Evolutionary conservation across 1,140 invertebrate species (phyloP), one percentile per base, ranked within the genome.

Genomic region (Neelides sp.): DNA sequence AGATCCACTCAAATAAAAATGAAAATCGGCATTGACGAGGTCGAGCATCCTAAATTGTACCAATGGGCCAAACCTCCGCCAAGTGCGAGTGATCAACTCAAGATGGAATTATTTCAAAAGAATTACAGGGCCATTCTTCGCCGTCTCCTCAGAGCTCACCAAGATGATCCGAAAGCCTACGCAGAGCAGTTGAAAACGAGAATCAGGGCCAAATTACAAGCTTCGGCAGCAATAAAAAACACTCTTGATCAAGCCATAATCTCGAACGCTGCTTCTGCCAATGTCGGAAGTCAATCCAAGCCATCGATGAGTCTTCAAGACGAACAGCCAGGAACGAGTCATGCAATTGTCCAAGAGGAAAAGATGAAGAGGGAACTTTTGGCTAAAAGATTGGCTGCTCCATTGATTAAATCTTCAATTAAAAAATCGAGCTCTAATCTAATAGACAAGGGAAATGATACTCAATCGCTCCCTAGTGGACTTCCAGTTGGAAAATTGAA

Each of bases 1-100:
- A 78, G 83, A 53, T 80, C 79, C 32, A 64, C 85, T 35, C 64
- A 75, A 30, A 75, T 84, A 2, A 87, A 88, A 66, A 75, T 83
- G 13, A 77, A 82, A 60, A 82, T 88, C 36, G 82, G 82, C 13
- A 74, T 78, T n/a, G 40, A 27, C 4, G 23, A 54, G 4, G 30
- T 46, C 2, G 54, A 56, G 10, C 45, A 56, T 39, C 48, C 51
- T 13, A 55, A 59, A 43, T 28, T 57, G 1, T 53, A 56, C 34
- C 42, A 53, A 30, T 57, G 55, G 58, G 32, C 45, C 19, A 43
- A 37, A 22, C 48, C 41, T 2, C 24, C 23, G 8, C 20, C 32
- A 17, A 39, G 39, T 22, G 48, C 54, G 3, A 19, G 35, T 10
- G 40, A 52, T 17, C 22, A 45, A 17, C 28, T 43, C 2, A 41